phyloP scores from a whole-genome alignment of 2,113 vertebrate species.

The Piprites chloris region DNA sequence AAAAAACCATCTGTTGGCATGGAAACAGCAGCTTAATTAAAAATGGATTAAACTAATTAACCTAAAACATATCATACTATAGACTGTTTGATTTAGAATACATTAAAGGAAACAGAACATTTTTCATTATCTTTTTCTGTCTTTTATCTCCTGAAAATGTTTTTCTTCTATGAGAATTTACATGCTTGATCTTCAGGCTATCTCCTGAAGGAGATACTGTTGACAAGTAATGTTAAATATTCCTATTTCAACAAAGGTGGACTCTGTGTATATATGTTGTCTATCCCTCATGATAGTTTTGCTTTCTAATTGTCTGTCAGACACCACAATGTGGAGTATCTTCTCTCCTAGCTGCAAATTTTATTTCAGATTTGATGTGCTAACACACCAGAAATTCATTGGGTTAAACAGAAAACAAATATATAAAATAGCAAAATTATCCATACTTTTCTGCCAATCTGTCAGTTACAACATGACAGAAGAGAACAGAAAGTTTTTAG shows the following conservation, averaged over 20 bases:
- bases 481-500: not conserved
- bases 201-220: not conserved
- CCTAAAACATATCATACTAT: conserved; percentile 69
- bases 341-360: not conserved
- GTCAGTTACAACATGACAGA: not conserved
- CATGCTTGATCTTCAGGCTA: not conserved
- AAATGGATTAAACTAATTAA: conserved; percentile 78
- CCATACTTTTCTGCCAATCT: not conserved
- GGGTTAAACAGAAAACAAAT: not conserved
- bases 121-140: conserved; percentile 59
- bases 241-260: not conserved
- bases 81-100: conserved; percentile 65
- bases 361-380: not conserved
- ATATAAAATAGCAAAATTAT: not conserved
- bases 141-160: conserved; percentile 54
- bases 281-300: not conserved
- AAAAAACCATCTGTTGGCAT: conserved; percentile 77
- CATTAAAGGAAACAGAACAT: conserved; percentile 54
- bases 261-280: not conserved
- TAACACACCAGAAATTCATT: not conserved
- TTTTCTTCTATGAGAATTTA: conserved; percentile 26
- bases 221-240: not conserved
- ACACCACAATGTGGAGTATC: not conserved
- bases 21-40: conserved; percentile 75
- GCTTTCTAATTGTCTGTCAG: not conserved